Base-by-base conservation (phyloP, 2,888 invertebrate species). In the Xanthorhoe spadicearia region DNA sequence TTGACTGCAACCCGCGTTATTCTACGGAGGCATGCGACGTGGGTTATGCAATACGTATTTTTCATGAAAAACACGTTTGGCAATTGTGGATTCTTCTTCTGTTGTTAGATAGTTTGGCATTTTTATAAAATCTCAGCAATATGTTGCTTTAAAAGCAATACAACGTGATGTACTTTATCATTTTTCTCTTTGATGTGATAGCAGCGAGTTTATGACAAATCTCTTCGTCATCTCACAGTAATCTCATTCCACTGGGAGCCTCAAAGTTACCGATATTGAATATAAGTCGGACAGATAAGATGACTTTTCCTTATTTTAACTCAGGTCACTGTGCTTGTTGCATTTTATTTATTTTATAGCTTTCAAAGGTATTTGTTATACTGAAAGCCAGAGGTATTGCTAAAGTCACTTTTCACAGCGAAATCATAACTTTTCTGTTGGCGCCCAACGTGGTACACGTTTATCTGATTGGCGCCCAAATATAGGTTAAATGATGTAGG, bases 181-280 rank as follows among this genome's bases (percentile, higher is more conserved):
- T n/a, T n/a, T n/a, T n/a, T n/a, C n/a, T n/a, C n/a, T n/a, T n/a
- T n/a, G n/a, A n/a, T n/a, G n/a, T n/a, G n/a, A n/a, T n/a, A n/a
- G n/a, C n/a, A n/a, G n/a, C n/a, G n/a, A n/a, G n/a, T n/a, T n/a
- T n/a, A n/a, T n/a, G n/a, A n/a, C n/a, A n/a, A n/a, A n/a, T n/a
- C n/a, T 23, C 38, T 46, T 55, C 15, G n/a, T 38, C 13, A n/a
- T n/a, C 6, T 19, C 28, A 56, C 46, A 56, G 28, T 23, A 56
- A 56, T 56, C 56, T 43, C 19, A 56, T 28, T 7, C 46, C 23
- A 28, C 46, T n/a, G 46, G 46, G 46, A 56, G 23, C 13, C 38
- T 13, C 18, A n/a, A 56, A 46, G 46, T 46, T 46, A 17, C 19
- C 46, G 56, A 23, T 56, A 56, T 56, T 56, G 46, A 56, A 56